Conservation (phyloP, 1,140 invertebrate species). For the Cydia strobilella region DNA sequence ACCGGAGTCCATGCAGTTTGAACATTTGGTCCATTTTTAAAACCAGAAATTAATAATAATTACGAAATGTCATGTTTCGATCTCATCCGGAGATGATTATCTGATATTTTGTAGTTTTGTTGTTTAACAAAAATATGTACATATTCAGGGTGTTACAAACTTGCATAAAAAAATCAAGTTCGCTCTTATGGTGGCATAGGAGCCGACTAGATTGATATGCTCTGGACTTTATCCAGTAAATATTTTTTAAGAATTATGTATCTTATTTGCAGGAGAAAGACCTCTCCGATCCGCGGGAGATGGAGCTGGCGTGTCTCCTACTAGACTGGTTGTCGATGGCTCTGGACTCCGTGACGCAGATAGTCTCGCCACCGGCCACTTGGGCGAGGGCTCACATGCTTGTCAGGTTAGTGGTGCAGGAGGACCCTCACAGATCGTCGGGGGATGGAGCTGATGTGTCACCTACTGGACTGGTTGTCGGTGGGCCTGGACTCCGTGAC, state of each 20-base stretch:
- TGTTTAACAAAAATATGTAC: no score
- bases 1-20: background rate
- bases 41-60: background rate
- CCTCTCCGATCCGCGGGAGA: constrained; percentile 51
- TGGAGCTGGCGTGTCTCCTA: constrained; percentile 58
- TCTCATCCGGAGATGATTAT: no score
- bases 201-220: no score
- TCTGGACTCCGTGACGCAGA: constrained; percentile 59
- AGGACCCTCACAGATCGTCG: background rate
- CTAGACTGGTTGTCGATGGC: constrained; percentile 58
- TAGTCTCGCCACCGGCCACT: constrained; percentile 30
- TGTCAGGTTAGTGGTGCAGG: constrained; percentile 47
- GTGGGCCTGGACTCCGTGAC: constrained; percentile 59
- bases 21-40: background rate
- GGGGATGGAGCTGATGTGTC: constrained; percentile 34
- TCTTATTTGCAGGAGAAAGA: constrained; percentile 55
- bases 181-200: background rate
- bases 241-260: background rate
- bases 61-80: no score
- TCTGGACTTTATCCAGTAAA: background rate
- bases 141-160: no score
- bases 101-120: no score
- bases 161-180: no score
- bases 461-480: constrained; percentile 58
- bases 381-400: constrained; percentile 52